Evolutionary conservation across 1,140 invertebrate genomes (phyloP), one percentile per base, ranked within the genome.

Genomic region (Temnothorax longispinosus): DNA sequence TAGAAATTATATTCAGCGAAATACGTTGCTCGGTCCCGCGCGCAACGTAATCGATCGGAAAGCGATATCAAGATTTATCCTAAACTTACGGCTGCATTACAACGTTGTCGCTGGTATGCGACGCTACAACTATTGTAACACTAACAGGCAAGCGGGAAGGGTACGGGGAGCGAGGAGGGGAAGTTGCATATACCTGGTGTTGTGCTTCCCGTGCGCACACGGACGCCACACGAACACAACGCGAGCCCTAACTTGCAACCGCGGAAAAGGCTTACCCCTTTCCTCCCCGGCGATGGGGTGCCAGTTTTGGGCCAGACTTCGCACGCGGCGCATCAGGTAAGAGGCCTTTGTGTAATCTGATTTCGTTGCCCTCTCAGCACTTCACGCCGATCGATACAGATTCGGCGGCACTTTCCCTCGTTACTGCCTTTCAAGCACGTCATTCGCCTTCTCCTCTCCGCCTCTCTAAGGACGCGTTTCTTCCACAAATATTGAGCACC

Each of bases 261-360:
- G 77, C 87, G 89, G 75, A 88, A 89, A 90, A 92, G 88, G 89
- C 90, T 90, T 90, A 94, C 93, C 94, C 94, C 94, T 94, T 93
- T 88, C 87, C 87, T 85, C 62, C 81, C 41, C 71, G 72, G 78
- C 87, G 90, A 90, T 91, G 93, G 92, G 92, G 92, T 93, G 92
- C 91, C 94, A 95, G 94, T 95, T 94, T 94, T 92, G 90, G 92
- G 91, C 90, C 90, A 93, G 94, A 94, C 93, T 92, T 94, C 91
- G 91, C 91, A 93, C 94, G 94, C 90, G 90, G 85, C 93, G 90
- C 93, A 93, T 95, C 94, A 93, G 92, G 92, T 93, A 92, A 94
- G 91, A 93, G 91, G 84, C 89, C 88, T 91, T 89, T 92, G 86
- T 90, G 86, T 94, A 93, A 94, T 93, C 91, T 93, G 91, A 92